phyloP scores from a whole-genome alignment of 2,113 vertebrate species.

The Ceyx cyanopectus region DNA sequence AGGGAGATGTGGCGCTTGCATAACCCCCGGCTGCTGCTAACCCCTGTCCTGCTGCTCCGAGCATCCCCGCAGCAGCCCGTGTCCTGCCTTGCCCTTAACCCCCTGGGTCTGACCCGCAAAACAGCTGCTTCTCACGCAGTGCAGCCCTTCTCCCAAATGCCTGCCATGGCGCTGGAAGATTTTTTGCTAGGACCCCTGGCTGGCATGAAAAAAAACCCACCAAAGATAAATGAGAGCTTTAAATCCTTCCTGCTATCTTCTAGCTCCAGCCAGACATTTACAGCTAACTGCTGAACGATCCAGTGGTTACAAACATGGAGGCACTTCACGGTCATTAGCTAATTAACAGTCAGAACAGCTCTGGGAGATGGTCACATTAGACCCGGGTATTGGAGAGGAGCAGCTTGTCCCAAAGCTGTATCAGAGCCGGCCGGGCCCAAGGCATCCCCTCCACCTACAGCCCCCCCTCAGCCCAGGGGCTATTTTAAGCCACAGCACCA shows the following conservation, averaged over 20 bases:
- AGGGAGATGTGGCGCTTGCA: background rate
- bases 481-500: conserved; percentile 6
- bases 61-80: background rate
- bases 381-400: background rate
- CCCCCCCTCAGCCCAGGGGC: background rate
- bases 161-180: background rate
- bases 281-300: background rate
- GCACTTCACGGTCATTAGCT: conserved; percentile 41
- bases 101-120: background rate
- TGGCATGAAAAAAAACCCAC: rapidly evolving
- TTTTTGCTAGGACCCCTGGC: background rate
- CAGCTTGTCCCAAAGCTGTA: background rate
- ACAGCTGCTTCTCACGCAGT: rapidly evolving
- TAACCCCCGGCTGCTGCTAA: background rate
- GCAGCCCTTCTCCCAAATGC: background rate
- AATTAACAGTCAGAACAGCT: conserved; percentile 25
- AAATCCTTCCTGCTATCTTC: background rate
- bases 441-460: rapidly evolving
- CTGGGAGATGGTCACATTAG: background rate
- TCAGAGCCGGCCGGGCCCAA: background rate
- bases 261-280: background rate
- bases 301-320: background rate
- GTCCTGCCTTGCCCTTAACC: background rate
- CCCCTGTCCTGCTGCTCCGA: background rate
- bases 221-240: background rate